phyloP scores from a whole-genome alignment of 2,113 vertebrate species.

The Sorex araneus region DNA sequence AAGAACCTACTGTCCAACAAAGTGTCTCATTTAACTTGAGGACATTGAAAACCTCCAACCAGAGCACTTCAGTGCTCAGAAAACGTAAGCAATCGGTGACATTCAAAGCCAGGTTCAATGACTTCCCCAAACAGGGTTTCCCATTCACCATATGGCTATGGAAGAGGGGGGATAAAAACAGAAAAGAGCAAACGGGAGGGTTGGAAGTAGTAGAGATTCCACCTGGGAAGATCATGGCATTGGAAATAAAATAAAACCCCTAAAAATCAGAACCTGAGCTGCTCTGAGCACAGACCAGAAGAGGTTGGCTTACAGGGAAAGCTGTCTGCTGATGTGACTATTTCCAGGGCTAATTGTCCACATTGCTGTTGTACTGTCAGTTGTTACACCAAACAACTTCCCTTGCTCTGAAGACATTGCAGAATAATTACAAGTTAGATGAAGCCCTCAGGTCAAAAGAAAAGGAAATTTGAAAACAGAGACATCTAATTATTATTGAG shows the following conservation, averaged over 20 bases:
- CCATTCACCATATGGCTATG: neutral
- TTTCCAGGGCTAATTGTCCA: slow-evolving; percentile 22
- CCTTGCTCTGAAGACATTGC: slow-evolving; percentile 46
- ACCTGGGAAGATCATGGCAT: neutral
- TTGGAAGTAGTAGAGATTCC: neutral
- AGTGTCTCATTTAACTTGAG: neutral
- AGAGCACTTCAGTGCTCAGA: neutral
- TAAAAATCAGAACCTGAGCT: neutral
- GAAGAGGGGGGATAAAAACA: neutral
- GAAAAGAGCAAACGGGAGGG: neutral
- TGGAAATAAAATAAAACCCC: neutral
- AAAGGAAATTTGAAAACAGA: slow-evolving; percentile 40
- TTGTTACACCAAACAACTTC: slow-evolving; percentile 1
- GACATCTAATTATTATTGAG: slow-evolving; percentile 12
- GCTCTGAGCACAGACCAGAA: neutral
- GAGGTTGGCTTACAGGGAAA: neutral
- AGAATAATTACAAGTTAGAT: slow-evolving; percentile 9
- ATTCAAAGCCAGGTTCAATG: neutral
- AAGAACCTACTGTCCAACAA: neutral
- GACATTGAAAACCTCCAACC: neutral
- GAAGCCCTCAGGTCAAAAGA: slow-evolving; percentile 41
- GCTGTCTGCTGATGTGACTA: neutral
- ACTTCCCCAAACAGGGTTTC: neutral
- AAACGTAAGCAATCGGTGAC: neutral
- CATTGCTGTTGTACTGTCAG: neutral